These are phyloP conservation scores for Macquaria australasica DNA, from an alignment of 2,113 vertebrate species.

Conservation along the genomic window DNA sequence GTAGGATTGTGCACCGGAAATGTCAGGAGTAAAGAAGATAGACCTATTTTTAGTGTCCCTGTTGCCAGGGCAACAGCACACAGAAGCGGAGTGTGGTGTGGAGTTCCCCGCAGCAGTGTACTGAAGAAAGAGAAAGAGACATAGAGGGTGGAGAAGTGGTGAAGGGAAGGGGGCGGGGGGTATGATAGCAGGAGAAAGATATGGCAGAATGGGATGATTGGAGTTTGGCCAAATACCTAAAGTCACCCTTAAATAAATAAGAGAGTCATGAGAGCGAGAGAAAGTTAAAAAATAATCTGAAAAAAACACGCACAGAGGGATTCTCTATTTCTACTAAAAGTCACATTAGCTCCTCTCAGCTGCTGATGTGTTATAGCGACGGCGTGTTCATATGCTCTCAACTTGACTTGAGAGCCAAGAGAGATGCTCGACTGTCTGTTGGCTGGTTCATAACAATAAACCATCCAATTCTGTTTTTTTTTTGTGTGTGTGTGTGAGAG, in stretches of 20 bases:
- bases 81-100: conserved; percentile 82
- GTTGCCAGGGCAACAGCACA: conserved; percentile 87
- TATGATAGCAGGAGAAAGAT: conserved; percentile 23
- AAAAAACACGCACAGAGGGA: background rate
- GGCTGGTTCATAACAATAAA: conserved; percentile 35
- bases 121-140: conserved; percentile 77
- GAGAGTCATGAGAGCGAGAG: background rate
- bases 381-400: conserved; percentile 46
- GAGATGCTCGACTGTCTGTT: conserved; percentile 43
- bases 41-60: conserved; percentile 88
- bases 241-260: conserved; percentile 39
- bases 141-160: conserved; percentile 61
- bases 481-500: background rate
- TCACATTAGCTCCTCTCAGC: conserved; percentile 46
- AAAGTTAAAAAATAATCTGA: background rate
- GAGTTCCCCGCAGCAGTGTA: conserved; percentile 85
- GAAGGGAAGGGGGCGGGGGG: conserved; percentile 11
- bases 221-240: conserved; percentile 45
- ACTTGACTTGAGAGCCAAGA: conserved; percentile 51
- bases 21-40: conserved; percentile 87
- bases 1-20: conserved; percentile 84
- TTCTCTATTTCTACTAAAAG: conserved; percentile 24
- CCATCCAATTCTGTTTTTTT: background rate
- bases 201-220: conserved; percentile 33
- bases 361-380: conserved; percentile 46